These are phyloP conservation scores for Sebastes hubbsi DNA, from an alignment of 2,797 vertebrate species.

Conservation along the genomic window DNA sequence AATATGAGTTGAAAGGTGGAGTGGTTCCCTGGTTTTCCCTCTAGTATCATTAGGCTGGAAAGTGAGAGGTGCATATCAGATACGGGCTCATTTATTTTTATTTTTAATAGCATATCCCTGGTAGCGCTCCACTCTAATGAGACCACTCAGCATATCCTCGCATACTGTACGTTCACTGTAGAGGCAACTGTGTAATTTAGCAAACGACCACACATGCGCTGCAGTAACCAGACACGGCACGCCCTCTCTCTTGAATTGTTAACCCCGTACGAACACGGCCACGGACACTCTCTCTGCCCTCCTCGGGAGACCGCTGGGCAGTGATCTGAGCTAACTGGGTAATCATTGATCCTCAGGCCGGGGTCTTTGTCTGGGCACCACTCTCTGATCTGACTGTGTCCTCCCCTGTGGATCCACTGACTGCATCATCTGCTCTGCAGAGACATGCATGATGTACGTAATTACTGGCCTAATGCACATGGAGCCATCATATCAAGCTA, in stretches of 20 bases:
- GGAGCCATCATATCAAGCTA: constrained; percentile 41
- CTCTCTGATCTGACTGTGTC: constrained; percentile 71
- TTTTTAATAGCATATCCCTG: neutral
- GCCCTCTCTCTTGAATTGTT: constrained; percentile 67
- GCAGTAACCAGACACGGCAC: constrained; percentile 71
- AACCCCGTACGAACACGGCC: constrained; percentile 70
- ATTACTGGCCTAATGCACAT: constrained; percentile 63
- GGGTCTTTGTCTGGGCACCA: constrained; percentile 75
- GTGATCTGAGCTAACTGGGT: constrained; percentile 79
- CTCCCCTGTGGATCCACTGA: constrained; percentile 69
- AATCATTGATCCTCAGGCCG: constrained; percentile 79
- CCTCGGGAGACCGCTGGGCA: constrained; percentile 67
- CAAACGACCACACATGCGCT: constrained; percentile 58
- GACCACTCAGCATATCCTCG: constrained; percentile 13
- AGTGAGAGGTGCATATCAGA: constrained; percentile 19
- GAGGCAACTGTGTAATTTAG: constrained; percentile 54
- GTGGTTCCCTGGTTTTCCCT: constrained; percentile 33
- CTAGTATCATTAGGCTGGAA: constrained; percentile 6
- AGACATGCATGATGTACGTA: constrained; percentile 48
- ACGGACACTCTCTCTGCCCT: constrained; percentile 61
- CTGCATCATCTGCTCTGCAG: constrained; percentile 68
- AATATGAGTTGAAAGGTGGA: constrained; percentile 52
- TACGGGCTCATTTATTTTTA: constrained; percentile 10
- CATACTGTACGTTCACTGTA: constrained; percentile 13
- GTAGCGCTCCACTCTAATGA: constrained; percentile 6